Evolutionary conservation across 2,888 invertebrate genomes (phyloP).

Genomic region (Apocheima hispidaria): DNA sequence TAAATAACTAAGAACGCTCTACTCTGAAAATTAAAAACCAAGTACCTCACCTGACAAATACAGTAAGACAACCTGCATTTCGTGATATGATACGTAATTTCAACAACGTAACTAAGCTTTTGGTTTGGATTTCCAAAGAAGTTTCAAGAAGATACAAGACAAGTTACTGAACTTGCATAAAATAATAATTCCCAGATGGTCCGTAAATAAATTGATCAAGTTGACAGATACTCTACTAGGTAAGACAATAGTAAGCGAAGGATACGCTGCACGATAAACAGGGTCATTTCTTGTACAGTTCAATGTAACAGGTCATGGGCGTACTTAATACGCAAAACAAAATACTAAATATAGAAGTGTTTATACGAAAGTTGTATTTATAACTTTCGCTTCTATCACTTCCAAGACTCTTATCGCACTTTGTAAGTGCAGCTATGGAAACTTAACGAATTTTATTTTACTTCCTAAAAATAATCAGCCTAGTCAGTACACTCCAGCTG

Average conservation of each 20-base stretch:
- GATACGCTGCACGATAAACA: constrained; percentile 7
- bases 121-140: not conserved
- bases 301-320: constrained; percentile 8
- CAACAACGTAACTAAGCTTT: not conserved
- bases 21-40: too few species aligned
- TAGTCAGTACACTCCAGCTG: too few species aligned
- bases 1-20: too few species aligned
- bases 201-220: constrained; percentile 57
- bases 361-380: too few species aligned
- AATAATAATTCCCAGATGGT: constrained; percentile 47
- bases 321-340: constrained; percentile 18
- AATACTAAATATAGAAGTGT: too few species aligned
- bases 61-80: too few species aligned
- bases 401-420: too few species aligned
- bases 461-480: too few species aligned
- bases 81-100: too few species aligned
- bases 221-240: constrained; percentile 47
- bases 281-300: constrained; percentile 8
- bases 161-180: constrained; percentile 7
- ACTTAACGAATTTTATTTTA: too few species aligned
- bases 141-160: constrained; percentile 2
- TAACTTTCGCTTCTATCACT: not conserved
- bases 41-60: too few species aligned
- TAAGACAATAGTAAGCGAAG: not conserved
- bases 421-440: too few species aligned